These are phyloP conservation scores for Typhlomys cinereus DNA, from an alignment of 2,113 vertebrate species.

Conservation along the genomic window DNA sequence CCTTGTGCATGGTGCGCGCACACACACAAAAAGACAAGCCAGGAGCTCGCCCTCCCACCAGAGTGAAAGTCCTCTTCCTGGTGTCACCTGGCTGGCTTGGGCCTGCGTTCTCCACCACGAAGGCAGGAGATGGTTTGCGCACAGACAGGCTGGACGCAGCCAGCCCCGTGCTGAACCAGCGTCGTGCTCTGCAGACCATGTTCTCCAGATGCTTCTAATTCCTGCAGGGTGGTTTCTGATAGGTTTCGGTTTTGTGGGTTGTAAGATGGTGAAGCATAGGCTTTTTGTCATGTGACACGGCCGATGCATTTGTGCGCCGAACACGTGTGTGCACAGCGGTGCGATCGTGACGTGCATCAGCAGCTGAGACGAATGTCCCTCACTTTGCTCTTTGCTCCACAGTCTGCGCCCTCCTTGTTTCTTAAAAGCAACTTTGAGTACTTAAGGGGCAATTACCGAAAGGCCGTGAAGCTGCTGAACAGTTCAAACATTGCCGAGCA, in stretches of 20 bases:
- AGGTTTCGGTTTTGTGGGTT: background rate
- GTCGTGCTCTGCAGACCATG: background rate
- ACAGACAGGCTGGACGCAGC: background rate
- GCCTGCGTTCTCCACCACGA: background rate
- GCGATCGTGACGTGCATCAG: background rate
- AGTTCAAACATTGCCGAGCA: conserved; percentile 98
- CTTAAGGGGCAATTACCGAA: conserved; percentile 97
- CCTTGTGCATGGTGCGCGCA: too few relatives aligned
- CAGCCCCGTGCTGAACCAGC: background rate
- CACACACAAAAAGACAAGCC: background rate
- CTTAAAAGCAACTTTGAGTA: conserved; percentile 99
- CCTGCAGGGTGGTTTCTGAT: background rate
- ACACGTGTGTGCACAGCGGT: background rate
- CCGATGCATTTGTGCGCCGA: background rate
- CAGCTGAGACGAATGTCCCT: conserved; percentile 36
- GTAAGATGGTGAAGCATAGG: background rate
- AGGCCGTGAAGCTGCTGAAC: conserved; percentile 98
- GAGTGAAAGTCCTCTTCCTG: background rate
- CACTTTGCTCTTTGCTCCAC: conserved; percentile 72
- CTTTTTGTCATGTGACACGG: background rate
- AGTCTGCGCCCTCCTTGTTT: conserved; percentile 98
- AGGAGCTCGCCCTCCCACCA: too few relatives aligned
- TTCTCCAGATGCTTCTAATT: background rate
- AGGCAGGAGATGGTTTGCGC: background rate
- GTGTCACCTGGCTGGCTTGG: background rate